Base-by-base conservation (phyloP, 2,113 vertebrate species). In the Mobula birostris region DNA sequence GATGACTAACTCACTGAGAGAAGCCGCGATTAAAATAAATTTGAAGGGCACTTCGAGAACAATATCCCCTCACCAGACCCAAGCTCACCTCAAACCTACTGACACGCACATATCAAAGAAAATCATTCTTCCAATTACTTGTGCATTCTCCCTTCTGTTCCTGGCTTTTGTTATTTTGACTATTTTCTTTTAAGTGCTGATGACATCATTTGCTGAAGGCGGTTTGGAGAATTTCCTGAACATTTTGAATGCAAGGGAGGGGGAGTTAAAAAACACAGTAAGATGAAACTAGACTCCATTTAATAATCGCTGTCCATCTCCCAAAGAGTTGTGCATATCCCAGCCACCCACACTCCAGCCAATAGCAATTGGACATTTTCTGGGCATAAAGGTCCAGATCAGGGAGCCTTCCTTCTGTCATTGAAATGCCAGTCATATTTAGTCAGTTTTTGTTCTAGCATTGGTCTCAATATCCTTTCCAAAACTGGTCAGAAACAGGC, bases 1-100 rank as follows among this genome's bases (percentile, higher is more conserved):
- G 85, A 90, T 90, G 85, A 90, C 85, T 90, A 90, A 88, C 61
- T 90, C 61, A 90, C 85, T 90, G 61, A 90, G 58, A 85, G 66
- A 32, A 90, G 85, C 85, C 32, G 29, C n/a, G 58, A 90, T 90
- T 90, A 90, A 90, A 90, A 90, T 90, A 90, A 66, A 90, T 32
- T 90, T 63, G 63, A 61, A 90, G 29, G 61, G 14, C 85, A 90
- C 85, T 66, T 32, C 19, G 85, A 90, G 61, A 90, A 90, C 85
- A 90, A 90, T 90, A 66, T 17, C 61, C 85, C 61, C 61, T 17
- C 12, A 29, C 63, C 61, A 19, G 61, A 17, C 85, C 85, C 61
- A 68, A 36, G 29, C 85, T 90, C 85, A 90, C 85, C 85, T 90
- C 85, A 90, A 90, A 61, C 82, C 85, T 66, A 90, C 29, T 15